phyloP scores from a whole-genome alignment of 2,797 vertebrate genomes.

The Alcedo atthis region DNA sequence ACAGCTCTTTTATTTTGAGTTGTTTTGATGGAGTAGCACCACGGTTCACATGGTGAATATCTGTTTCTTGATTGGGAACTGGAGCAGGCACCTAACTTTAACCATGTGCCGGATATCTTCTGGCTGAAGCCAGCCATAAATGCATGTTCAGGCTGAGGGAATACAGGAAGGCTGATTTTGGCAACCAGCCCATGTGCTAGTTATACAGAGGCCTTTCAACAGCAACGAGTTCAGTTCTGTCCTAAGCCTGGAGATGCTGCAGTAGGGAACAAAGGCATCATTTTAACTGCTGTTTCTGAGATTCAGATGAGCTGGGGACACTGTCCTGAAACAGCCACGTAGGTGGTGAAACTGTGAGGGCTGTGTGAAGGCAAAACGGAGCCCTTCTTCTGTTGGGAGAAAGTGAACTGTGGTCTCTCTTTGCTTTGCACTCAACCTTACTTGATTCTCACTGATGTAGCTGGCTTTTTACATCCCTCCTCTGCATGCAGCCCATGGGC shows the following conservation, averaged over 20 bases:
- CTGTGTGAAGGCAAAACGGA: not conserved
- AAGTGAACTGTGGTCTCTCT: not conserved
- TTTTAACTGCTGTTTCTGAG: not conserved
- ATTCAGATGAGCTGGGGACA: not conserved
- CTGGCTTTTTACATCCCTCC: not conserved
- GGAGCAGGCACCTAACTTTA: not conserved
- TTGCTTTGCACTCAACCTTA: not conserved
- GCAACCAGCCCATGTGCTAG: not conserved
- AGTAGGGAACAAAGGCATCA: not conserved
- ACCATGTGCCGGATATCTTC: not conserved
- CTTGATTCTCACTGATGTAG: not conserved
- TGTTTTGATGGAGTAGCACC: conserved; percentile 15
- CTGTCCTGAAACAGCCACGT: not conserved
- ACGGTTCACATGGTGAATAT: conserved; percentile 15
- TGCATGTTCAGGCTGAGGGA: not conserved
- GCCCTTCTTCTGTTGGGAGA: not conserved
- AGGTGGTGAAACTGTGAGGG: rapidly evolving
- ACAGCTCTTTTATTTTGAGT: not conserved
- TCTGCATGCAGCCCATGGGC: not conserved
- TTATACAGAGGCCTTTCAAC: not conserved
- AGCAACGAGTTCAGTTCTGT: not conserved
- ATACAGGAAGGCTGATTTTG: not conserved
- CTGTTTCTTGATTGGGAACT: not conserved
- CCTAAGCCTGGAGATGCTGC: not conserved
- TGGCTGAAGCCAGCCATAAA: not conserved